Evolutionary conservation across 2,888 invertebrate genomes (phyloP).

Genomic region (Masnerella sp.): DNA sequence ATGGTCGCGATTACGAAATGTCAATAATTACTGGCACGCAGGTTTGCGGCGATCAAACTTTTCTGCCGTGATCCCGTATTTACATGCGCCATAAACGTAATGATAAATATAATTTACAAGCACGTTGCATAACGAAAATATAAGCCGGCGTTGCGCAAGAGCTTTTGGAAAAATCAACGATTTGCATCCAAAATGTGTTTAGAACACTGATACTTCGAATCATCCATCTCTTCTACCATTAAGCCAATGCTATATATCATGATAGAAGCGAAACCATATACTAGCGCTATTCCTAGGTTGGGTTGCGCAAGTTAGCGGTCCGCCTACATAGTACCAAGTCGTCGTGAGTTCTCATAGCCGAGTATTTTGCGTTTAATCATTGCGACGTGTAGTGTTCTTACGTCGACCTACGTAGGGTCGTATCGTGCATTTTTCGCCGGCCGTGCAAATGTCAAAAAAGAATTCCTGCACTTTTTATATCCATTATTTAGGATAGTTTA

Average conservation of each 20-base stretch:
- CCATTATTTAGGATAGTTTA: conserved; percentile 30
- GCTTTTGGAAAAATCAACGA: conserved; percentile 33
- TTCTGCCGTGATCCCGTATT: conserved; percentile 40
- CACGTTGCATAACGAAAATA: conserved; percentile 28
- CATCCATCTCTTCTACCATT: conserved; percentile 52
- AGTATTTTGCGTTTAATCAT: conserved; percentile 55
- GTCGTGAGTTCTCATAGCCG: conserved; percentile 65
- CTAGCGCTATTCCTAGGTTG: conserved; percentile 48
- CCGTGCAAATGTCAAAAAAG: conserved; percentile 44
- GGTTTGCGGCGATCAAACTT: conserved; percentile 44
- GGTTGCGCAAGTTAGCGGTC: conserved; percentile 69
- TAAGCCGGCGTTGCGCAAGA: conserved; percentile 19
- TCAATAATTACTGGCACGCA: conserved; percentile 48
- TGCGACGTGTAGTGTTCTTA: conserved; percentile 45
- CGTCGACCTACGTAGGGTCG: conserved; percentile 46
- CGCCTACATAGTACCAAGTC: conserved; percentile 73
- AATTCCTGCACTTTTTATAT: conserved; percentile 18
- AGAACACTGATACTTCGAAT: conserved; percentile 27
- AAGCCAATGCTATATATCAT: conserved; percentile 49
- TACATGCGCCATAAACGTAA: conserved; percentile 49
- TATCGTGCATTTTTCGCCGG: conserved; percentile 32
- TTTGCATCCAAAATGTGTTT: conserved; percentile 53
- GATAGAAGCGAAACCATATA: conserved; percentile 57
- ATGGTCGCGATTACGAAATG: conserved; percentile 38
- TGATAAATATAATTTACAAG: conserved; percentile 51